Evolutionary conservation across 2,888 invertebrate genomes (phyloP).

Genomic region (Dromius quadrimaculatus): DNA sequence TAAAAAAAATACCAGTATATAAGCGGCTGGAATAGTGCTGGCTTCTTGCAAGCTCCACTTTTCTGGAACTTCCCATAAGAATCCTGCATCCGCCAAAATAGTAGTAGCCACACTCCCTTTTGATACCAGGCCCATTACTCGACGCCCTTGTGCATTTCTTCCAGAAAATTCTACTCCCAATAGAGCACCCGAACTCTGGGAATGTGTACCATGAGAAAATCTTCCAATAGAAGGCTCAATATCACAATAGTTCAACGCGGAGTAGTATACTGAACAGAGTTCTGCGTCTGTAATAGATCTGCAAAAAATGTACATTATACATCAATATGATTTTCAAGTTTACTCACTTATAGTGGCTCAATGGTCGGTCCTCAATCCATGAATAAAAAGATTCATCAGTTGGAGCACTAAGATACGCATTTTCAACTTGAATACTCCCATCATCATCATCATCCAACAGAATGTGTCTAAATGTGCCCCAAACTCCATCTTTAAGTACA

Average conservation of each 20-base stretch:
- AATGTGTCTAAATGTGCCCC: constrained; percentile 91
- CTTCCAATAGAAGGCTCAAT: constrained; percentile 98
- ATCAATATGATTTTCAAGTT: no score
- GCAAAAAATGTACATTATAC: constrained; percentile 52
- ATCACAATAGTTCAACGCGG: constrained; percentile 97
- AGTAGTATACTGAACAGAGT: constrained; percentile 90
- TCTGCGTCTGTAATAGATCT: constrained; percentile 69
- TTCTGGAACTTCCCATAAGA: constrained; percentile 90
- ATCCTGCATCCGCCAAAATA: constrained; percentile 85
- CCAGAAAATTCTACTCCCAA: constrained; percentile 96
- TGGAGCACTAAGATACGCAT: constrained; percentile 95
- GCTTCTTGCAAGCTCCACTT: constrained; percentile 93
- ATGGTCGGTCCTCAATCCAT: constrained; percentile 94
- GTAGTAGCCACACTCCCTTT: constrained; percentile 91
- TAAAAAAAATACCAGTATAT: constrained; percentile 77
- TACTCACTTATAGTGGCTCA: constrained; percentile 73
- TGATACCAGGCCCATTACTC: constrained; percentile 94
- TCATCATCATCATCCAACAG: constrained; percentile 69
- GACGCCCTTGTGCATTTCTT: constrained; percentile 76
- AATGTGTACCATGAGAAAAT: constrained; percentile 95
- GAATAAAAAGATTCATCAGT: constrained; percentile 91
- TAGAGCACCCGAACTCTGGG: constrained; percentile 87
- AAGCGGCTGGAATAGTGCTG: constrained; percentile 94
- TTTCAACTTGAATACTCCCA: constrained; percentile 77
- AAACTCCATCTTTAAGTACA: constrained; percentile 82